Evolutionary conservation across 1,140 invertebrate species (phyloP).

Genomic region (Aethina tumida): DNA sequence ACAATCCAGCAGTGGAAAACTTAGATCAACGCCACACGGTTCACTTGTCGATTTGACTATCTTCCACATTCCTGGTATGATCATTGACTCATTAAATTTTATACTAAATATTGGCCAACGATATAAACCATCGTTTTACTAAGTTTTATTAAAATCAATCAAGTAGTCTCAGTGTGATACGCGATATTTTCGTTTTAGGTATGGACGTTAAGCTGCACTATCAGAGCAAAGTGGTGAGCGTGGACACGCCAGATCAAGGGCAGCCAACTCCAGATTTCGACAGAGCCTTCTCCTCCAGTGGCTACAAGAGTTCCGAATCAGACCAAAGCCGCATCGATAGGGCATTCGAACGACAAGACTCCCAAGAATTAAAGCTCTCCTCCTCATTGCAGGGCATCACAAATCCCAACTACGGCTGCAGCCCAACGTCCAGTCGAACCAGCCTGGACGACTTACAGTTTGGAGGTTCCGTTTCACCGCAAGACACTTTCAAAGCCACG

Average conservation of each 20-base stretch:
- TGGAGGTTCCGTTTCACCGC: constrained; percentile 18
- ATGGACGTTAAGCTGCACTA: not conserved
- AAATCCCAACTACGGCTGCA: constrained; percentile 32
- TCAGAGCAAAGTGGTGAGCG: constrained; percentile 18
- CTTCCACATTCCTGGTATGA: constrained; percentile 89
- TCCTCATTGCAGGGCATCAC: constrained; percentile 32
- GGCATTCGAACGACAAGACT: constrained; percentile 32
- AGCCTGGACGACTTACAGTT: constrained; percentile 29
- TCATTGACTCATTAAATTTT: too few species aligned
- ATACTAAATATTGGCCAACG: too few species aligned
- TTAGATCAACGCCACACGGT: constrained; percentile 40
- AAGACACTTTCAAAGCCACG: constrained; percentile 11
- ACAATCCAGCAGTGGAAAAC: constrained; percentile 38
- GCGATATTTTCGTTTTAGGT: not conserved
- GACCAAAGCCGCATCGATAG: constrained; percentile 33
- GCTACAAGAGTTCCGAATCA: constrained; percentile 16
- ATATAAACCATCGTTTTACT: too few species aligned
- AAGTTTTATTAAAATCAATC: too few species aligned
- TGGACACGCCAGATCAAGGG: constrained; percentile 2
- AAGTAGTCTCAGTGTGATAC: too few species aligned
- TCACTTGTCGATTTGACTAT: constrained; percentile 73
- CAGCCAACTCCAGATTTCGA: constrained; percentile 20
- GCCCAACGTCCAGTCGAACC: constrained; percentile 23
- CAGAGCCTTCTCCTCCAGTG: constrained; percentile 18
- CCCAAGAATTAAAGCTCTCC: constrained; percentile 24